Base-by-base conservation (phyloP, 2,113 vertebrate species). In the Camelus dromedarius region DNA sequence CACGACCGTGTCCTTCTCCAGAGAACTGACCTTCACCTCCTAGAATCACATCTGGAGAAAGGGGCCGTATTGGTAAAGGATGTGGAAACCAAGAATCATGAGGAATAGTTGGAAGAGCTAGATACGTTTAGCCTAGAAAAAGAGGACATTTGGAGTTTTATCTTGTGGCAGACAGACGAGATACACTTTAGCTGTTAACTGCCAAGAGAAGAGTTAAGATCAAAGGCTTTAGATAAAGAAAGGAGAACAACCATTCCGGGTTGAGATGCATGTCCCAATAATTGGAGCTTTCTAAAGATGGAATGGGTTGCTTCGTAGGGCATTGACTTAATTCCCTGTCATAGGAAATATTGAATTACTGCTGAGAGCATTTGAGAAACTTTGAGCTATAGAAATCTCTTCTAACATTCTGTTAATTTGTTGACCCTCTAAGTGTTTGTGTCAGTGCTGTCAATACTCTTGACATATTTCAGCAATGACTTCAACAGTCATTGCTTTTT, bases 181-280 rank as follows among this genome's bases (percentile, higher is more conserved):
- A 67, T 16, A 28, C 46, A 38, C 11, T 56, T 83, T 89, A 79
- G 38, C 32, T 73, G 2, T 91, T 91, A 85, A 54, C 14, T 89
- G 18, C 35, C 58, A 86, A 58, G 35, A 24, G 28, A 93, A 73
- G 19, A 84, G 28, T 66, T 76, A 90, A 75, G 58, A 89, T 52
- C 46, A 82, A 97, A 42, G 46, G 22, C 42, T 96, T 96, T 91
- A 76, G 73, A 64, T 16, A 81, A 73, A 75, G 60, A 77, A 89
- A 91, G 32, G 12, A 82, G 67, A 89, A 69, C 14, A 70, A 60
- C 35, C 62, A 4, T 91, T 92, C 81, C 14, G 52, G 14, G 4
- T 75, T 64, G 46, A 86, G 75, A 76, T 67, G 42, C n/a, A n/a
- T 19, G 22, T 81, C 15, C 42, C 69, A 62, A n/a, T 79, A 73